phyloP scores from a whole-genome alignment of 2,797 vertebrate genomes.

The Ataeniobius toweri region DNA sequence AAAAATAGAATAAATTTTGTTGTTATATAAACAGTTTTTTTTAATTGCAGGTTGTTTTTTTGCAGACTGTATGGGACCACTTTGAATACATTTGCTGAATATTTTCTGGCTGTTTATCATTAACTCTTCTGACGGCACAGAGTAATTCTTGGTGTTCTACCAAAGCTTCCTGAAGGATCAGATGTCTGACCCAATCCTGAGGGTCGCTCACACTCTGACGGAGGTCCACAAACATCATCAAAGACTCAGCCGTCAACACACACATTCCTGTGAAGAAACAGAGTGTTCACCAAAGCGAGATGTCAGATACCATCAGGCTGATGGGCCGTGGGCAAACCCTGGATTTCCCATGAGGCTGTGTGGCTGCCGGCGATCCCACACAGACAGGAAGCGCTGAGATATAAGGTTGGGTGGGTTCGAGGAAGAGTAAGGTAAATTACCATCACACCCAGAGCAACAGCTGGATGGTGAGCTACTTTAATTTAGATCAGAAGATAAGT shows the following conservation, averaged over 20 bases:
- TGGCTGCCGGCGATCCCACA: slow-evolving; percentile 39
- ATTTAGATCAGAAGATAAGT: background rate
- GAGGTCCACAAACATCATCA: slow-evolving; percentile 11
- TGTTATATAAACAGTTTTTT: background rate
- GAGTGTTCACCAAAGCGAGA: slow-evolving; percentile 30
- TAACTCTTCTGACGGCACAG: no score
- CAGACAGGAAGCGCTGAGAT: slow-evolving; percentile 38
- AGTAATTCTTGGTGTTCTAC: no score
- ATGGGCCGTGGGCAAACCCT: slow-evolving; percentile 31
- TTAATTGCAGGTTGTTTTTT: no score
- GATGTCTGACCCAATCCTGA: background rate
- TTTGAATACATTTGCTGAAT: background rate
- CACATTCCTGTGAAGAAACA: slow-evolving; percentile 15
- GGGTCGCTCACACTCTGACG: background rate
- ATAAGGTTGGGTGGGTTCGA: slow-evolving; percentile 16
- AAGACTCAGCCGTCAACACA: slow-evolving; percentile 12
- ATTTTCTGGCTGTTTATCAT: background rate
- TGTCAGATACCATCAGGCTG: slow-evolving; percentile 61
- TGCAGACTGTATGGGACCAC: no score
- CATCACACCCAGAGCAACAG: slow-evolving; percentile 5
- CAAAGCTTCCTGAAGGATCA: background rate
- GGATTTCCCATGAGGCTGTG: slow-evolving; percentile 51
- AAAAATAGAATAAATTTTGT: background rate
- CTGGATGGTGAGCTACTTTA: background rate
- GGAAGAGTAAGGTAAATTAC: slow-evolving; percentile 9